Evolutionary conservation across 2,797 vertebrate species (phyloP), one percentile per base, ranked within the genome.

Genomic region (Odontamblyopus rebecca): DNA sequence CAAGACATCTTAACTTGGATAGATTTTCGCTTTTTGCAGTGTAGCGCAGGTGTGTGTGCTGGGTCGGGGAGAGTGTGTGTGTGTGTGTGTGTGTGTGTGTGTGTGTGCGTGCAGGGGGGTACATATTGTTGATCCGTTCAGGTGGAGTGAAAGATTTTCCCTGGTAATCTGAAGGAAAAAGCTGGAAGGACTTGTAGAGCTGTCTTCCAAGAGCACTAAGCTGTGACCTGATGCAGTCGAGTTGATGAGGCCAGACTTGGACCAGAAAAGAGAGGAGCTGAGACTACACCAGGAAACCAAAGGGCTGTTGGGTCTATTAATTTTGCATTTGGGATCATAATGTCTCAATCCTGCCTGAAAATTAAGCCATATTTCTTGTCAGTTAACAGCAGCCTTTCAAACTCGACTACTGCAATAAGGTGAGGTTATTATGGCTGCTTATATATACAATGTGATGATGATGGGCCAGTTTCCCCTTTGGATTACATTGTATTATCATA

Each of bases 141-240:
- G 66, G 71, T 73, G 61, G 29, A 72, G 56, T 35, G 53, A 78
- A 69, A 35, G 18, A 63, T 74, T 56, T 74, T 44, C 65, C 16
- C n/a, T 53, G 56, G 29, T 81, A 73, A 68, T 79, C 48, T 16
- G 9, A 38, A 51, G n/a, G 56, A 68, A 72, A 69, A 50, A 69
- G 32, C 44, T 66, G 38, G 26, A 26, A 51, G n/a, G 12, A 67
- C 30, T 50, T 12, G 53, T 18, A 4, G 23, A 61, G 38, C 23
- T 18, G 32, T 51, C 19, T 27, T 11, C 62, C n/a, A 11, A 18
- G 59, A 53, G 60, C 59, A 30, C 32, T 18, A 44, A 29, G 27
- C n/a, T 51, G 59, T 62, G 62, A 51, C 27, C 13, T 57, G 60
- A 29, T 32, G 30, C 18, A 23, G 32, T n/a, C 44, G 6, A 16